A percentile compares a stretch with the other conserved stretches of the same genome.
Conservation (phyloP, 2,113 vertebrate species). For the Elephantulus edwardii region DNA sequence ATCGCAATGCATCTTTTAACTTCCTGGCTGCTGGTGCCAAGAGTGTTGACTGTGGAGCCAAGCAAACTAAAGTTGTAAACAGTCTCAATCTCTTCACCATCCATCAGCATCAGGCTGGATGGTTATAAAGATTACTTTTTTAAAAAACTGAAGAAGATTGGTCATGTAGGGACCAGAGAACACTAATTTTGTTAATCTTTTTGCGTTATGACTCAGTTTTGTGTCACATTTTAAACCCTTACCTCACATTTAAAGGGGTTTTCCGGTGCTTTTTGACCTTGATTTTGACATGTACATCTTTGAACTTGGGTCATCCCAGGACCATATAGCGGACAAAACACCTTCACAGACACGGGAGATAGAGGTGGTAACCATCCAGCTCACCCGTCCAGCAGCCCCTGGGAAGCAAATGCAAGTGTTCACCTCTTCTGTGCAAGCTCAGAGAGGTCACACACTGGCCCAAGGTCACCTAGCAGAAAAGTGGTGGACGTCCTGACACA, state of each 20-base stretch:
- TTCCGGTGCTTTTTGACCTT: slow-evolving; percentile 7
- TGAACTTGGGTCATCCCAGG: slow-evolving; percentile 13
- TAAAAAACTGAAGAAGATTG: no score
- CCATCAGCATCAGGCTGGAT: no score
- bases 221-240: not conserved
- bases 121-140: no score
- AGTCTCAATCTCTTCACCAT: no score
- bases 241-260: not conserved
- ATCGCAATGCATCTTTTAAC: no score
- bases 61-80: no score
- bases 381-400: not conserved
- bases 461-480: slow-evolving; percentile 10
- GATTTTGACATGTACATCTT: not conserved
- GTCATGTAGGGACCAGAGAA: not conserved
- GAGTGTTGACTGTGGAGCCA: no score
- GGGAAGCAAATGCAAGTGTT: not conserved
- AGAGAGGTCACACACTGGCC: slow-evolving; percentile 1
- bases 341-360: not conserved
- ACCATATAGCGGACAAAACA: slow-evolving; percentile 61
- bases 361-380: not conserved
- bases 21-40: no score
- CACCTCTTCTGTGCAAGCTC: not conserved
- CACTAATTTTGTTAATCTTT: not conserved
- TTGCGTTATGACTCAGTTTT: slow-evolving; percentile 1
- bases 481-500: not conserved